Percentiles rank a stretch among this genome's conserved stretches.
phyloP scores from a whole-genome alignment of 1,140 invertebrate species.

The Ctenoplectra terminalis region DNA sequence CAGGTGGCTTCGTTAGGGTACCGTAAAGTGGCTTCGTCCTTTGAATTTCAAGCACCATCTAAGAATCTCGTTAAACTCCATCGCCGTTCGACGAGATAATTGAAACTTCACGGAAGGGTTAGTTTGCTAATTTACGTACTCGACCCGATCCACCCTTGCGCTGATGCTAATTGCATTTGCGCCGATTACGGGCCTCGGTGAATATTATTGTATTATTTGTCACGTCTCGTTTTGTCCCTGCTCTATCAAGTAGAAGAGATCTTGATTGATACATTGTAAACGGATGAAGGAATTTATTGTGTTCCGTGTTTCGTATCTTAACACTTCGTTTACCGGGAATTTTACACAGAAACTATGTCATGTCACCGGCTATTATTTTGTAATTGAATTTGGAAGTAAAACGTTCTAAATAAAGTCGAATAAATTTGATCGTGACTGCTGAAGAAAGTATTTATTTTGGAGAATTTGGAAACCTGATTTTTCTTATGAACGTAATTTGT shows the following conservation, averaged over 20 bases:
- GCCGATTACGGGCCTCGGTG: not conserved
- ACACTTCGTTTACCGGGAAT: no score
- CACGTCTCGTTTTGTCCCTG: not conserved
- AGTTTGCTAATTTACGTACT: slow-evolving; percentile 37
- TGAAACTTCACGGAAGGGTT: slow-evolving; percentile 52
- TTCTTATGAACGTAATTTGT: no score
- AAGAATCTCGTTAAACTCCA: slow-evolving; percentile 52
- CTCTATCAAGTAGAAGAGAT: not conserved
- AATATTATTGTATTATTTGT: not conserved
- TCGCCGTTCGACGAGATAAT: slow-evolving; percentile 26
- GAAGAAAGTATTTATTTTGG: no score
- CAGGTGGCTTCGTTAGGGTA: slow-evolving; percentile 68
- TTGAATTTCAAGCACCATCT: slow-evolving; percentile 65
- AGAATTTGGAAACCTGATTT: no score
- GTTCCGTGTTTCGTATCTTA: no score
- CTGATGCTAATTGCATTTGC: slow-evolving; percentile 9
- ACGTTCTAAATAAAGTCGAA: no score
- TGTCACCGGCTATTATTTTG: no score
- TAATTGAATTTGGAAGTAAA: no score
- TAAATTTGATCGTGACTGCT: no score
- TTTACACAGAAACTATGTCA: no score
- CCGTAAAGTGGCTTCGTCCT: slow-evolving; percentile 68
- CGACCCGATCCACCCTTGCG: not conserved
- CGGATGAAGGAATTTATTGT: no score
- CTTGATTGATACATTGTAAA: no score